These are phyloP conservation scores for Cyprinodon brontotheroides DNA, from an alignment of 2,113 vertebrate species.

Conservation along the genomic window DNA sequence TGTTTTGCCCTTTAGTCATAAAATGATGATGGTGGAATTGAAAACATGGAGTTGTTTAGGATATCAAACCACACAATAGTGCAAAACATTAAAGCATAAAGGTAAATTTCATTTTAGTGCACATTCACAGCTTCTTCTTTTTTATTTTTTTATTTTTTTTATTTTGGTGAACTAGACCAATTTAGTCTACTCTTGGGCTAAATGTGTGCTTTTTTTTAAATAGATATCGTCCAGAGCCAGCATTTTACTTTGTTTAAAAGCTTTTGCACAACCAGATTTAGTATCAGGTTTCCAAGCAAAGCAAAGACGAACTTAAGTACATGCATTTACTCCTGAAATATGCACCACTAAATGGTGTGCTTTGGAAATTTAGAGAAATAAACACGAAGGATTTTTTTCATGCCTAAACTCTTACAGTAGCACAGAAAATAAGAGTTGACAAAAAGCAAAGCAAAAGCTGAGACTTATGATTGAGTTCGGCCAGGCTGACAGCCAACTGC, in stretches of 20 bases:
- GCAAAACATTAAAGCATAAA: slow-evolving; percentile 28
- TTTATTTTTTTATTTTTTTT: too few relatives aligned
- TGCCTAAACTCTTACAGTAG: slow-evolving; percentile 63
- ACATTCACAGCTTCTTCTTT: neutral
- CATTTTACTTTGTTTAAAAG: slow-evolving; percentile 47
- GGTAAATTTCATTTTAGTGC: slow-evolving; percentile 27
- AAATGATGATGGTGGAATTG: neutral
- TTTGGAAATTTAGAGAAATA: slow-evolving; percentile 41
- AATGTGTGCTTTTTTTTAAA: slow-evolving; percentile 54
- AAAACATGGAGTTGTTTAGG: slow-evolving; percentile 9
- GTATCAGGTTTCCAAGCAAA: slow-evolving; percentile 67
- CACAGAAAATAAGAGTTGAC: slow-evolving; percentile 28
- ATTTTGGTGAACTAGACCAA: slow-evolving; percentile 34
- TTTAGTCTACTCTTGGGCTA: slow-evolving; percentile 55
- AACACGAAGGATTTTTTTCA: slow-evolving; percentile 37
- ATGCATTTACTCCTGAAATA: slow-evolving; percentile 24
- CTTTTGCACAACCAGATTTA: slow-evolving; percentile 23
- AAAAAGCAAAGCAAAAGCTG: slow-evolving; percentile 49
- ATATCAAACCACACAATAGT: slow-evolving; percentile 29
- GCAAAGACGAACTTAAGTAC: slow-evolving; percentile 37
- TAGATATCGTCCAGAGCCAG: slow-evolving; percentile 52
- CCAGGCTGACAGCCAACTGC: slow-evolving; percentile 52
- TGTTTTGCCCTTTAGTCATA: neutral
- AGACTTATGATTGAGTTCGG: slow-evolving; percentile 62
- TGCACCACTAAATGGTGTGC: slow-evolving; percentile 18